Percentiles rank a stretch among this genome's conserved stretches.
Conservation (phyloP, 2,888 invertebrate species). For the Spodoptera littoralis region DNA sequence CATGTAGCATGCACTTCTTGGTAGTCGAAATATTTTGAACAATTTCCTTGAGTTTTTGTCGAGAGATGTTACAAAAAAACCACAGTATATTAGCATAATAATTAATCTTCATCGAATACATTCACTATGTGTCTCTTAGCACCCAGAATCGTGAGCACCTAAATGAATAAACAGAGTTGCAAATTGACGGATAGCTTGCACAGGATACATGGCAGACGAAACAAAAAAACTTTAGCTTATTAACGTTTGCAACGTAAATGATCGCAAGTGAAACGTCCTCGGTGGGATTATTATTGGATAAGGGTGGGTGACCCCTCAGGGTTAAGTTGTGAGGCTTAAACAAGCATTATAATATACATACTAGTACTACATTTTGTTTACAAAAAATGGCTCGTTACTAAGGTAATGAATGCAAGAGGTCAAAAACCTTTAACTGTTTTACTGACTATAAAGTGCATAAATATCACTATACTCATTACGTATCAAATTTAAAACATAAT, state of each 20-base stretch:
- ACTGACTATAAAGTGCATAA: too few relatives aligned
- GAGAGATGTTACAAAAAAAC: neutral
- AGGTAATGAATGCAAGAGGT: too few relatives aligned
- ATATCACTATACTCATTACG: too few relatives aligned
- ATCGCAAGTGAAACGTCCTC: slow-evolving; percentile 78
- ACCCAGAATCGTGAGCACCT: slow-evolving; percentile 31
- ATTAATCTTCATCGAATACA: too few relatives aligned
- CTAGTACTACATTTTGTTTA: too few relatives aligned
- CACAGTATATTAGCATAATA: too few relatives aligned
- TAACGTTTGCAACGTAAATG: slow-evolving; percentile 62
- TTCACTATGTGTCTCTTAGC: slow-evolving; percentile 11
- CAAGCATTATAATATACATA: neutral
- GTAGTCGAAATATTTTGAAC: slow-evolving; percentile 10
- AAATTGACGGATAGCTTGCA: slow-evolving; percentile 74
- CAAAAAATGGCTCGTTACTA: too few relatives aligned
- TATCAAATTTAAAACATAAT: too few relatives aligned
- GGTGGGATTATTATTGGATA: slow-evolving; percentile 60
- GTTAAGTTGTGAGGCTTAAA: slow-evolving; percentile 35
- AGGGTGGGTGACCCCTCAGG: slow-evolving; percentile 74
- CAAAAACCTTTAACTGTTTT: too few relatives aligned
- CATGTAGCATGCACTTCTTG: slow-evolving; percentile 13
- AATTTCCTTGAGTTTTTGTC: slow-evolving; percentile 25
- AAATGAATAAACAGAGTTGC: slow-evolving; percentile 50
- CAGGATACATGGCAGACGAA: slow-evolving; percentile 80
- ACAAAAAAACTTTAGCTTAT: slow-evolving; percentile 67